Conservation (phyloP, 2,797 vertebrate species). For the Orientallactaga sibirica region DNA sequence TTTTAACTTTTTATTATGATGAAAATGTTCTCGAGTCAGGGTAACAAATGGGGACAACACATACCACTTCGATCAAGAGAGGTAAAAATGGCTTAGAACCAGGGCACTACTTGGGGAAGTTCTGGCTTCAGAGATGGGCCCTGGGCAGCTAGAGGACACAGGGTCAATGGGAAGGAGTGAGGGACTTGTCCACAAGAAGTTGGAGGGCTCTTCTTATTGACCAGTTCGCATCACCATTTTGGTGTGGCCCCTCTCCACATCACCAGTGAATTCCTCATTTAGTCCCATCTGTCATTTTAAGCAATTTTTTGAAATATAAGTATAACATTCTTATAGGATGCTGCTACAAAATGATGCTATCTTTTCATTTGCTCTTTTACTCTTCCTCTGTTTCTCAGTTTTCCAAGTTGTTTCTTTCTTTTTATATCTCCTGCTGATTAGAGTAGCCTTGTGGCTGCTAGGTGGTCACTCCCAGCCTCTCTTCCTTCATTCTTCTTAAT, state of each 20-base stretch:
- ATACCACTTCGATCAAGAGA: constrained; percentile 40
- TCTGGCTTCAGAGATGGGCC: neutral
- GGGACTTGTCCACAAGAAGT: neutral
- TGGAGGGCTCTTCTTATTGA: neutral
- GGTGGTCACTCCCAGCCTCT: constrained; percentile 3
- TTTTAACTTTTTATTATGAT: constrained; percentile 45
- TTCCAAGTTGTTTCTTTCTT: constrained; percentile 24
- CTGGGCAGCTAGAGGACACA: neutral
- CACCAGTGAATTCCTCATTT: constrained; percentile 35
- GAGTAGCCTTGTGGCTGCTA: constrained; percentile 34
- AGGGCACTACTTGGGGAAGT: neutral
- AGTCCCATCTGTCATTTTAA: neutral
- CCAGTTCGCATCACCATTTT: neutral
- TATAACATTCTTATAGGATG: neutral
- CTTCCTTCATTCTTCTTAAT: neutral
- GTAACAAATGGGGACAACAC: neutral
- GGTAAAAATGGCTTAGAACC: neutral
- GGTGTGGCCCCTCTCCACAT: neutral
- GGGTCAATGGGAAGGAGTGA: neutral
- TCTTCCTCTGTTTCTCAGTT: constrained; percentile 28
- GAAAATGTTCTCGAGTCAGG: neutral
- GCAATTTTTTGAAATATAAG: neutral
- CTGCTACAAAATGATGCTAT: neutral
- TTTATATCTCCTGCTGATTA: constrained; percentile 40
- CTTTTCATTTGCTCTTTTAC: constrained; percentile 4